Evolutionary conservation across 2,888 invertebrate species (phyloP), one percentile per base, ranked within the genome.

Genomic region (Eudemis profundana): DNA sequence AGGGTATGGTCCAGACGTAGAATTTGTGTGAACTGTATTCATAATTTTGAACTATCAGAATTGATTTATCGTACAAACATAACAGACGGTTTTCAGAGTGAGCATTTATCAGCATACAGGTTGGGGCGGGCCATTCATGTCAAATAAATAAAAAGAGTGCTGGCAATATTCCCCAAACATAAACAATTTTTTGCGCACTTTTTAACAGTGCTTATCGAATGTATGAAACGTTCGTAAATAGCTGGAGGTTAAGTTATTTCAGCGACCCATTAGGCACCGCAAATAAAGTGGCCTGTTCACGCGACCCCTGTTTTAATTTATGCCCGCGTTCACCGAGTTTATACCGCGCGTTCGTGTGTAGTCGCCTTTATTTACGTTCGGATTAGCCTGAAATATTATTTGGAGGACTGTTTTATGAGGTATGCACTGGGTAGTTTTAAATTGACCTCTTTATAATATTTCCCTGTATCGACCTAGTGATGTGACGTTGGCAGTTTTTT

Each of bases 231-330:
- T 27, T n/a, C n/a, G 46, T 29, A 47, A 59, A 54, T 49, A 59
- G 44, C 36, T 1, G 5, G 47, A 59, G 61, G 57, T 51, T 57
- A 66, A 42, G 46, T 51, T 62, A 36, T 38, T 47, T 51, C 23
- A 23, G 40, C 33, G 44, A 15, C 4, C 36, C 53, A 65, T 68
- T 65, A 68, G 61, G 53, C 65, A 57, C 38, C 47, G 42, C 65
- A 61, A 68, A 65, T 65, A 61, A 61, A 65, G 61, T 65, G 44
- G 46, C 62, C 38, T 50, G 61, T 68, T 65, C 68, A 68, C 56
- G 68, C 68, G 57, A 68, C 49, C 65, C 12, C 51, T 1, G 40
- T 33, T 50, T 38, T 61, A 57, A 65, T 68, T 68, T 68, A 68
- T 65, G 57, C 17, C 12, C 21, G 42, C 42, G 15, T 61, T 60